Evolutionary conservation across 2,113 vertebrate species (phyloP).

Genomic region (Tinamus guttatus): DNA sequence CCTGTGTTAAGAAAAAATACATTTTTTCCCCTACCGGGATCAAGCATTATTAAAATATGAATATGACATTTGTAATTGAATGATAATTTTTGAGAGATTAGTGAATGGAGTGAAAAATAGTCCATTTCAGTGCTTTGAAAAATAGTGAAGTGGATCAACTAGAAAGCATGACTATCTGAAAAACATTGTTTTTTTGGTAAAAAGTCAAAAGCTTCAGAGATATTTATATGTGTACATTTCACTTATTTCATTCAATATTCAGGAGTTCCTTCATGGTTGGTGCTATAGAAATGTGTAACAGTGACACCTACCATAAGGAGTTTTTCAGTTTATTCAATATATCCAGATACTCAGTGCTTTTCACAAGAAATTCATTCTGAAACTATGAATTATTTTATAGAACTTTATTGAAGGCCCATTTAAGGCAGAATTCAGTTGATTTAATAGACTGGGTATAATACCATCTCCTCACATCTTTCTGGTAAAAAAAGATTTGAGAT

Average conservation of each 20-base stretch:
- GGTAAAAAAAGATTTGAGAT: not conserved
- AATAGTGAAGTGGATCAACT: not conserved
- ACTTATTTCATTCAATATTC: not conserved
- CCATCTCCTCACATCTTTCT: not conserved
- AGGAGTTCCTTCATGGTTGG: not conserved
- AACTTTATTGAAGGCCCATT: not conserved
- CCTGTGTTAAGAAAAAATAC: not conserved
- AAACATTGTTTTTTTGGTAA: not conserved
- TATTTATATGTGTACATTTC: not conserved
- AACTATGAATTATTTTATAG: not conserved
- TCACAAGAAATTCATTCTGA: not conserved
- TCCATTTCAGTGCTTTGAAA: not conserved
- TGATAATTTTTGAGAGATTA: not conserved
- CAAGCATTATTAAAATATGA: not conserved
- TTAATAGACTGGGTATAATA: not conserved
- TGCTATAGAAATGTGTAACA: not conserved
- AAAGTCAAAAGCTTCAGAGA: not conserved
- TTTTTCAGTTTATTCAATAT: not conserved
- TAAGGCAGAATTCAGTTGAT: not conserved
- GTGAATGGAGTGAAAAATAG: not conserved
- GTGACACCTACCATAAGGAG: not conserved
- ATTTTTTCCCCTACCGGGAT: not conserved
- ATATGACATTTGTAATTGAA: not conserved
- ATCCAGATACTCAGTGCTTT: not conserved
- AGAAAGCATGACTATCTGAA: not conserved